Conservation (phyloP, 1,140 invertebrate genomes). For the Gonioctena quinquepunctata region DNA sequence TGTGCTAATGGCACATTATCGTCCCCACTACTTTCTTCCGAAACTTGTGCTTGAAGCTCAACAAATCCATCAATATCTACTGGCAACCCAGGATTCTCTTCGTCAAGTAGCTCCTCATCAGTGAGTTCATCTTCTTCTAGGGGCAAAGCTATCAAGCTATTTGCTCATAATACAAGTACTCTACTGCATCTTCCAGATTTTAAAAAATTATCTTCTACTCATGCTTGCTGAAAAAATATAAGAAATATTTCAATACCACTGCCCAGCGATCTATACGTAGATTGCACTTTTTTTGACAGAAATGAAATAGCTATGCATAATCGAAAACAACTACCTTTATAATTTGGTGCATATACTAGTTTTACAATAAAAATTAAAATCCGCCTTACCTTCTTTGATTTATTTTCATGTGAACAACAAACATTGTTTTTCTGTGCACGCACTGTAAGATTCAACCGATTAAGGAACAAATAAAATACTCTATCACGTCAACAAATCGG, state of each 20-base stretch:
- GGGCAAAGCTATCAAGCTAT: constrained; percentile 23
- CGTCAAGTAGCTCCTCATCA: not conserved
- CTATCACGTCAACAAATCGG: not conserved
- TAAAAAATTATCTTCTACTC: constrained; percentile 13
- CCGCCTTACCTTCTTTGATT: not conserved
- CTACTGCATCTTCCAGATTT: constrained; percentile 16
- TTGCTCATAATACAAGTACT: constrained; percentile 22
- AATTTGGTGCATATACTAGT: not conserved
- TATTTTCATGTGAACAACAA: not conserved
- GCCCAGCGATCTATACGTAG: not conserved
- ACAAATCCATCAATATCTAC: constrained; percentile 7
- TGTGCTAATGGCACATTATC: not conserved
- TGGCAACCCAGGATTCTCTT: not conserved
- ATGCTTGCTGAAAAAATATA: not conserved
- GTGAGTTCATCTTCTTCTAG: constrained; percentile 30
- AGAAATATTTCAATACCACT: not conserved
- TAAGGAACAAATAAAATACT: not conserved
- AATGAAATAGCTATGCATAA: not conserved
- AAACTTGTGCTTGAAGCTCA: not conserved
- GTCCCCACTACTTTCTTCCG: not conserved
- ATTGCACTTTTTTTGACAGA: not conserved
- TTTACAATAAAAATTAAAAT: not conserved
- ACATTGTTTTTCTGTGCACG: not conserved
- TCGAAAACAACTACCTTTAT: not conserved
- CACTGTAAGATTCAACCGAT: not conserved